These are phyloP conservation scores for Alviniconcha strummeri DNA, from an alignment of 2,888 invertebrate genomes.

Conservation along the genomic window DNA sequence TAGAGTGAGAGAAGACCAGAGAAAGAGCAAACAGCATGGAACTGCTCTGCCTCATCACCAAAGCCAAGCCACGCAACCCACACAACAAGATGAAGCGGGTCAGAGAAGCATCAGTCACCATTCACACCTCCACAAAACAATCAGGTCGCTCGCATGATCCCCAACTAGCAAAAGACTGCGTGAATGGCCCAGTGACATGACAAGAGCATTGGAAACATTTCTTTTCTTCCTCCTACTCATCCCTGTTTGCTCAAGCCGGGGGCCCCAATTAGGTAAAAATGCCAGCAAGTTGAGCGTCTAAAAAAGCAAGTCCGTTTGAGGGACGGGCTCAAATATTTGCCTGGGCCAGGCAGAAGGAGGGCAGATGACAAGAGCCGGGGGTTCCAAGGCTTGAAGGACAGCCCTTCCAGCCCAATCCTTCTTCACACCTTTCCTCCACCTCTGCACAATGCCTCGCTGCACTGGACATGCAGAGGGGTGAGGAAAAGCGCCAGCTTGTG, in stretches of 20 bases:
- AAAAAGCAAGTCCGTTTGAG: constrained; percentile 20
- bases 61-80: too few relatives aligned
- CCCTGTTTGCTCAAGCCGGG: not conserved
- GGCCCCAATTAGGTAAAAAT: constrained; percentile 33
- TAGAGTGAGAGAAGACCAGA: constrained; percentile 14
- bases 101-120: not conserved
- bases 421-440: not conserved
- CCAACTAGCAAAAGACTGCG: too few relatives aligned
- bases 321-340: constrained; percentile 32
- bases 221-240: not conserved
- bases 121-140: constrained; percentile 3
- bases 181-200: not conserved
- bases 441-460: too few relatives aligned
- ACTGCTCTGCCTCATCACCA: too few relatives aligned
- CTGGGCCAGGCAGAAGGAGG: constrained; percentile 10
- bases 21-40: not conserved
- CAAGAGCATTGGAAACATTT: not conserved
- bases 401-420: not conserved
- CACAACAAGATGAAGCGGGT: not conserved
- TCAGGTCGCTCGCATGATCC: not conserved
- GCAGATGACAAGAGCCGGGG: not conserved
- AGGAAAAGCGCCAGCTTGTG: too few relatives aligned
- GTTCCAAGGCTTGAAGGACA: too few relatives aligned
- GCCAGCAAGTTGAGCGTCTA: constrained; percentile 11
- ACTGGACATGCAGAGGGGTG: too few relatives aligned